phyloP scores from a whole-genome alignment of 2,888 invertebrate genomes.

The Zeuzera pyrina region DNA sequence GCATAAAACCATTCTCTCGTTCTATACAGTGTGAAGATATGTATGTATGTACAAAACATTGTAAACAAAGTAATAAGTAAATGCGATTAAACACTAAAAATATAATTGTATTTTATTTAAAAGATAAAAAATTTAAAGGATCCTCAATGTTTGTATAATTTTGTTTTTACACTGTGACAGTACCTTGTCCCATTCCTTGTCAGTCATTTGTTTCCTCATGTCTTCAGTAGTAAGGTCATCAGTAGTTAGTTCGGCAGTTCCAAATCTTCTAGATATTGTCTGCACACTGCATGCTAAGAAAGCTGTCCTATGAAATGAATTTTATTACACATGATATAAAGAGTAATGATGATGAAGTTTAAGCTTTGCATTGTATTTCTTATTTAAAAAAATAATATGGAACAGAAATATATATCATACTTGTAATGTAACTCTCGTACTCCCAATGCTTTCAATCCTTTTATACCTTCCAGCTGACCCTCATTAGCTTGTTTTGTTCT shows the following conservation, averaged over 20 bases:
- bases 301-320: constrained; percentile 88
- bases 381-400: not conserved
- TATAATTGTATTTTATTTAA: too few species aligned
- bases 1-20: too few species aligned
- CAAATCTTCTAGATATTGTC: constrained; percentile 89
- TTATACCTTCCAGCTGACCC: constrained; percentile 86
- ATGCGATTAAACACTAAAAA: too few species aligned
- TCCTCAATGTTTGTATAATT: too few species aligned
- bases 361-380: not conserved
- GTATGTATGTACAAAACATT: too few species aligned
- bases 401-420: constrained; percentile 31
- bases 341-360: not conserved
- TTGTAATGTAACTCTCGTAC: constrained; percentile 67
- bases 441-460: constrained; percentile 82
- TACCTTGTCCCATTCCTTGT: constrained; percentile 92
- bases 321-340: not conserved
- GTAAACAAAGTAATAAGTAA: too few species aligned
- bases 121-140: too few species aligned
- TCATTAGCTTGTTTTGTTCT: constrained; percentile 81
- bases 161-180: too few species aligned
- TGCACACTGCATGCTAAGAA: constrained; percentile 95
- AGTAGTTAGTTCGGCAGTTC: constrained; percentile 85
- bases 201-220: constrained; percentile 95
- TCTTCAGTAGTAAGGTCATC: constrained; percentile 93
- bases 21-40: too few species aligned